Evolutionary conservation across 2,797 vertebrate species (phyloP), one percentile per base, ranked within the genome.

Genomic region (Sebastes minor): DNA sequence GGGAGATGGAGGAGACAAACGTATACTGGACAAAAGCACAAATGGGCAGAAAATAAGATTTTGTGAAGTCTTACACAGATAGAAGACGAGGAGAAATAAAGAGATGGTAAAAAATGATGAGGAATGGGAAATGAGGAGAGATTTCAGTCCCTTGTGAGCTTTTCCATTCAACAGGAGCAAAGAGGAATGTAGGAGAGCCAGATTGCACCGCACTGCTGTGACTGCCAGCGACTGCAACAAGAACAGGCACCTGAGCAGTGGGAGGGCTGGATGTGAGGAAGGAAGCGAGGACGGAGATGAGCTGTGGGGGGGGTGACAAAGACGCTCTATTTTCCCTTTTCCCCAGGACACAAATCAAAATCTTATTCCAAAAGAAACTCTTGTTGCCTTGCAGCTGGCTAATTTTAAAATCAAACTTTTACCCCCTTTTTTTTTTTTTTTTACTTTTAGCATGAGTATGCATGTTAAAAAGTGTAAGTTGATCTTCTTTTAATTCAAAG

Each of bases 241-340:
- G 77, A 91, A 86, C 80, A 91, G 87, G 76, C 87, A 93, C 86
- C 92, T 91, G 81, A 92, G 65, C 82, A 77, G 85, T 55, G 63
- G 84, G 89, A 81, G 80, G 85, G 49, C 70, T 11, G 73, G 88
- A 72, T 62, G 80, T 67, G 77, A 82, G 78, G 71, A 85, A 80
- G 83, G 80, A 84, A 87, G 76, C 10, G 6, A 75, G 56, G 74
- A 85, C 69, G 73, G 66, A 71, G 81, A 83, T 14, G 59, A 42
- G 53, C 63, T 38, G 22, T 56, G 27, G 10, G 5, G 28, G 28
- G 28, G 28, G 28, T 2, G 56, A 81, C 72, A 76, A 84, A 86
- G 55, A 61, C 2, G 23, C 56, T 79, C 60, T 66, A 53, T 76
- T 85, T 81, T 62, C 42, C 7, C 42, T 4, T 18, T 69, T 77